Percentiles rank a stretch among this genome's conserved stretches.
Evolutionary conservation across 1,140 invertebrate genomes (phyloP).

Genomic region (Parasteatoda tepidariorum): DNA sequence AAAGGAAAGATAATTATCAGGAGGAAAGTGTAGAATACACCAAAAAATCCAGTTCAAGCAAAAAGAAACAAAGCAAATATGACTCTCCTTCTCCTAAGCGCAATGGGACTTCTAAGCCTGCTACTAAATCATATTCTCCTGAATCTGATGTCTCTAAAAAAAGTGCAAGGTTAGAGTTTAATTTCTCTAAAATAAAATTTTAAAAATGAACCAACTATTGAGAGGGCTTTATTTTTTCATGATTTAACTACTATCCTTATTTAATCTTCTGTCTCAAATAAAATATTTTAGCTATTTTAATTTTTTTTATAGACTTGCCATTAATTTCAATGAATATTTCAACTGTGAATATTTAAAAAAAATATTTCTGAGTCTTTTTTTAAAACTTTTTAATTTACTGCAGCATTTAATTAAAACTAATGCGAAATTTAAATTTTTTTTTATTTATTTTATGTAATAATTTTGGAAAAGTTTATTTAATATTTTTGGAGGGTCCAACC

Average conservation of each 20-base stretch:
- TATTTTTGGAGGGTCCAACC: no score
- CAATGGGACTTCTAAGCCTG: conserved; percentile 18
- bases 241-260: no score
- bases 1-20: not conserved
- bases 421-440: not conserved
- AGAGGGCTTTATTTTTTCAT: not conserved
- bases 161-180: conserved; percentile 13
- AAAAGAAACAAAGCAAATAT: not conserved
- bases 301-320: no score
- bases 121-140: not conserved
- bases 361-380: no score
- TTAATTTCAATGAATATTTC: no score
- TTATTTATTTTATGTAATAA: not conserved
- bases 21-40: not conserved
- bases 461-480: no score
- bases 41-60: not conserved
- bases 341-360: no score
- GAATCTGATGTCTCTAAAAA: conserved; percentile 16
- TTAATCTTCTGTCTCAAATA: no score
- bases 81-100: conserved; percentile 9
- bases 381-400: no score
- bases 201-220: not conserved
- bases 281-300: no score
- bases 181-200: not conserved
- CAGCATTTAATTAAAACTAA: not conserved